Base-by-base conservation (phyloP, 2,888 invertebrate genomes). In the Microdon myrmicae region DNA sequence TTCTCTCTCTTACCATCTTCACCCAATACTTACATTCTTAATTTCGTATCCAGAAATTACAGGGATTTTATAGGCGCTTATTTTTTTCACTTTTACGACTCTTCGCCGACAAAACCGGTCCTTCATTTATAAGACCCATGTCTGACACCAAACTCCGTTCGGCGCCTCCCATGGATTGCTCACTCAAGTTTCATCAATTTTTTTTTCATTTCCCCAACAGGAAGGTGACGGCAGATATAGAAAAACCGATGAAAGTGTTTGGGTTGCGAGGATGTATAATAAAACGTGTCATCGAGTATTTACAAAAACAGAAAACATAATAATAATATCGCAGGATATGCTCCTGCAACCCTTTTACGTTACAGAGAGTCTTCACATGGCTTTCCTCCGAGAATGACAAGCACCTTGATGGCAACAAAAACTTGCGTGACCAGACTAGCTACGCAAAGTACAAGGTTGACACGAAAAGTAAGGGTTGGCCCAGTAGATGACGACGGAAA, bases 371-470 rank as follows among this genome's bases (percentile, higher is more conserved):
- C n/a, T n/a, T n/a, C n/a, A n/a, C n/a, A n/a, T n/a, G n/a, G n/a
- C n/a, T n/a, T n/a, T n/a, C n/a, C n/a, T n/a, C n/a, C n/a, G n/a
- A n/a, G n/a, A n/a, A n/a, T n/a, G 47, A 38, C 41, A 32, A 28
- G 45, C 9, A 25, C 48, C 31, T 44, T 19, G 31, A 26, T 32
- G 44, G 17, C n/a, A 26, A 31, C 9, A 19, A 45, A 53, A 64
- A 58, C 56, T 38, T 58, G 64, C 64, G 47, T 56, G 64, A 56
- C 64, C 51, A 53, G 64, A 51, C 64, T 56, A 32, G 35, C 51
- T 44, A 34, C n/a, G n/a, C n/a, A n/a, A n/a, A n/a, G n/a, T n/a
- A n/a, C n/a, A n/a, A n/a, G n/a, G n/a, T n/a, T n/a, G n/a, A n/a
- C n/a, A n/a, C n/a, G n/a, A n/a, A n/a, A n/a, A n/a, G n/a, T 31